Base-by-base conservation (phyloP, 2,888 invertebrate species). In the Spilarctia lutea region DNA sequence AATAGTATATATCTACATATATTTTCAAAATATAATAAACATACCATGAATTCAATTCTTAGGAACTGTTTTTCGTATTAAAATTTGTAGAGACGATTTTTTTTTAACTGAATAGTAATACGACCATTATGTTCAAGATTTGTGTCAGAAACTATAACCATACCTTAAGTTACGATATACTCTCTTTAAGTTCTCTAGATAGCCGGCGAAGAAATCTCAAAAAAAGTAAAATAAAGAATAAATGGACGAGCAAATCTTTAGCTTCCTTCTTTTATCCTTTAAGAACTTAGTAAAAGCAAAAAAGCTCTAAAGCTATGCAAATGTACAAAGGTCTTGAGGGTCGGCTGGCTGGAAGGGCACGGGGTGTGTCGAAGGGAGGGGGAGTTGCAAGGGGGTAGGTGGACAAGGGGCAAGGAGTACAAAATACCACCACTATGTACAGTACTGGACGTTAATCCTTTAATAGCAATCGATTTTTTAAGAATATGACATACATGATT, bases 271-370 rank as follows among this genome's bases (percentile, higher is more conserved):
- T 92, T 93, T 92, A 94, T 94, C 93, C 92, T 91, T 90, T 94
- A 94, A 94, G 93, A 93, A 92, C 90, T 89, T 86, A 89, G 90
- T 83, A 84, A 87, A 87, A 89, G 91, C 87, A 92, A 93, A 94
- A 94, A 94, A 94, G 92, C 92, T 89, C 88, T 89, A 94, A 94
- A 94, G 94, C 94, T 95, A 95, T 95, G 95, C 94, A 95, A 95
- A 95, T 95, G 92, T 93, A 91, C 91, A 91, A 93, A 94, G 93
- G 93, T 94, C 94, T 95, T 94, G 89, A 93, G 93, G 94, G 93
- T 90, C 89, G 88, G 81, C 85, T 80, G 86, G 83, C 86, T 81
- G 78, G 83, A 80, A 84, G 83, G 87, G 86, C 81, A 77, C 75
- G 81, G 82, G 79, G 75, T 72, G 79, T 78, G 80, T 56, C 70